Conservation (phyloP, 2,113 vertebrate genomes). For the Myotis davidii region DNA sequence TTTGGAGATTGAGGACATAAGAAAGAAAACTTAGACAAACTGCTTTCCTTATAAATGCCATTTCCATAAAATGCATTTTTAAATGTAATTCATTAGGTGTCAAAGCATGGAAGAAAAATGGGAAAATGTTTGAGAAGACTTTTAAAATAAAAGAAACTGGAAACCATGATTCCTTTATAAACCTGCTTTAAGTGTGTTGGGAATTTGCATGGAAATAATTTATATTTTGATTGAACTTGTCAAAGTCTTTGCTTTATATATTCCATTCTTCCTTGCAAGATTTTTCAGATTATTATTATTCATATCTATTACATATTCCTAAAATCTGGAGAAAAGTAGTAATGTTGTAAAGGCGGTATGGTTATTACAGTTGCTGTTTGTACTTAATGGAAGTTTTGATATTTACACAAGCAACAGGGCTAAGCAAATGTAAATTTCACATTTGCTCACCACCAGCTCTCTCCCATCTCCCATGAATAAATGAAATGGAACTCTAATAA, state of each 20-base stretch:
- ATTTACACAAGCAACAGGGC: slow-evolving; percentile 8
- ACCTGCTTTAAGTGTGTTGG: background rate
- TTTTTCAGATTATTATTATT: background rate
- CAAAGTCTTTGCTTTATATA: background rate
- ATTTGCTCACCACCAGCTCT: background rate
- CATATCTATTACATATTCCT: background rate
- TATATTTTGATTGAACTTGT: background rate
- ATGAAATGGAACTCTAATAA: background rate
- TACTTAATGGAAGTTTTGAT: slow-evolving; percentile 42
- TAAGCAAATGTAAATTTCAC: slow-evolving; percentile 37
- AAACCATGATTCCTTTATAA: background rate
- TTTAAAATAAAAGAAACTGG: background rate
- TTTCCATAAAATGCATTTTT: slow-evolving; percentile 27
- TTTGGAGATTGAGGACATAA: background rate
- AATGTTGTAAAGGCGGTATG: background rate
- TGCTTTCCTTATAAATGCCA: slow-evolving; percentile 19
- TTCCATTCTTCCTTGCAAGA: background rate
- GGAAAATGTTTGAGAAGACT: slow-evolving; percentile 1
- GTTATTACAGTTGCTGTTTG: slow-evolving; percentile 13
- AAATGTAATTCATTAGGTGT: background rate
- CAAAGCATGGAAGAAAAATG: background rate
- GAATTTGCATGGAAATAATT: background rate
- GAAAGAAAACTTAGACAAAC: background rate
- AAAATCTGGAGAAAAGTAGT: slow-evolving; percentile 9
- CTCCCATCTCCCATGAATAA: background rate